These are phyloP conservation scores for Dasyornis broadbenti DNA, from an alignment of 2,113 vertebrate genomes.

Conservation along the genomic window DNA sequence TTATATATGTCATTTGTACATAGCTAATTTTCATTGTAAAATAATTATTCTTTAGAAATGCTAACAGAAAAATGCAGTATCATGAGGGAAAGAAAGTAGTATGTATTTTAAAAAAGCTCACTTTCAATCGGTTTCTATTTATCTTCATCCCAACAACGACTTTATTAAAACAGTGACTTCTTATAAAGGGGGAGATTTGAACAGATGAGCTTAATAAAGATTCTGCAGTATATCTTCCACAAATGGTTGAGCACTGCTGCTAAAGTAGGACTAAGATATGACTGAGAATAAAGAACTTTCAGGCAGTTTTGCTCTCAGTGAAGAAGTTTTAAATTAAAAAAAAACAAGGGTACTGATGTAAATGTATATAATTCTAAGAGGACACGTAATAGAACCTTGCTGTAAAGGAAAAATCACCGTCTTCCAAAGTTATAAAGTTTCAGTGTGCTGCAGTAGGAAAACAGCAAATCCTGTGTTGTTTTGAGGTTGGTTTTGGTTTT, in stretches of 20 bases:
- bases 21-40: neutral
- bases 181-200: neutral
- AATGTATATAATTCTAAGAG: neutral
- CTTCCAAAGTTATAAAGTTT: neutral
- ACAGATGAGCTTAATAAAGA: conserved; percentile 36
- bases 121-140: neutral
- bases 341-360: neutral
- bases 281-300: neutral
- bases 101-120: neutral
- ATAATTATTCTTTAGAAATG: neutral
- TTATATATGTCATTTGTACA: neutral
- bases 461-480: neutral
- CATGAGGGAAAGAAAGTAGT: neutral
- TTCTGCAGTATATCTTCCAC: neutral
- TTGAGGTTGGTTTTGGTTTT: neutral
- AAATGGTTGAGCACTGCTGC: neutral
- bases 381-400: neutral
- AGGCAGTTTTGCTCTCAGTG: neutral
- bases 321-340: conserved; percentile 11
- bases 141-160: neutral
- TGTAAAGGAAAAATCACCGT: neutral
- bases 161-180: conserved; percentile 19
- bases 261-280: neutral
- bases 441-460: neutral
- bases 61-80: neutral